phyloP scores from a whole-genome alignment of 1,140 invertebrate species.

The Bemisia tabaci region DNA sequence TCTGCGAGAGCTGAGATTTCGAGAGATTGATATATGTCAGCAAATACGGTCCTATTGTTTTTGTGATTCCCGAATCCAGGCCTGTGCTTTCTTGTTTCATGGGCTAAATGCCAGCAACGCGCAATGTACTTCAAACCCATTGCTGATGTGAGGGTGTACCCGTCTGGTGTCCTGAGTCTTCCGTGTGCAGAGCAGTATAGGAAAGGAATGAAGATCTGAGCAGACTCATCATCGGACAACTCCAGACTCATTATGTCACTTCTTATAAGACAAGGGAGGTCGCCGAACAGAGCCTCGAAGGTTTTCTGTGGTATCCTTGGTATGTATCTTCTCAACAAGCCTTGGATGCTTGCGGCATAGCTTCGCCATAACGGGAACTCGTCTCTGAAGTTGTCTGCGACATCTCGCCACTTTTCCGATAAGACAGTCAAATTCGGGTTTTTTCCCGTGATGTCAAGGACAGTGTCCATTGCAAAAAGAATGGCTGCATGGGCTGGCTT shows the following conservation, averaged over 20 bases:
- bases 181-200: too few relatives aligned
- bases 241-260: slow-evolving; percentile 4
- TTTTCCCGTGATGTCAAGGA: background rate
- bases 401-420: background rate
- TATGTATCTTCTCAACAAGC: background rate
- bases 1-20: too few relatives aligned
- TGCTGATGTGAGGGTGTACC: too few relatives aligned
- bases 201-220: too few relatives aligned
- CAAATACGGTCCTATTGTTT: too few relatives aligned
- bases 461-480: background rate
- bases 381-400: background rate
- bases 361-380: background rate
- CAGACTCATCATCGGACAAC: too few relatives aligned
- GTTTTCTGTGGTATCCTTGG: background rate
- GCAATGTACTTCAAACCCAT: too few relatives aligned
- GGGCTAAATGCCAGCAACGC: too few relatives aligned
- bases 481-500: background rate
- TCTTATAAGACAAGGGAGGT: background rate
- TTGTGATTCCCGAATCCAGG: too few relatives aligned
- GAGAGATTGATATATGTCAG: too few relatives aligned
- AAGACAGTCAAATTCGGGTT: background rate
- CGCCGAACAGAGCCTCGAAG: background rate
- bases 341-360: background rate
- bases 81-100: too few relatives aligned
- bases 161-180: too few relatives aligned